Evolutionary conservation across 1,140 invertebrate species (phyloP).

Genomic region (Scaptomyza graminum): DNA sequence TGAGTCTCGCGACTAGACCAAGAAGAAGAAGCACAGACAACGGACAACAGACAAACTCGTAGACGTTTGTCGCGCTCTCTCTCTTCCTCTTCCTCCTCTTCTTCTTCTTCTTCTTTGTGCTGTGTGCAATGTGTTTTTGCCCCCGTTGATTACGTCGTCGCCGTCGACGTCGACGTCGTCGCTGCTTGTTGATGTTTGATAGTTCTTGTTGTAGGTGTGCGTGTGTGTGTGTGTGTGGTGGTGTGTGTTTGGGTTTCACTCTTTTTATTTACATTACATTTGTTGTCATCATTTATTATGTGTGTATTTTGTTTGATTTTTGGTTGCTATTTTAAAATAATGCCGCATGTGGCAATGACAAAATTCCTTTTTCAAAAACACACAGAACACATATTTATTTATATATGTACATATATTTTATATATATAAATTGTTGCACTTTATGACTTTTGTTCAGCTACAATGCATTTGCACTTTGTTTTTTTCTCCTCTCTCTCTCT

Average conservation of each 20-base stretch:
- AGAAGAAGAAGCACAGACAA: constrained; percentile 9
- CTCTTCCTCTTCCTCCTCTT: constrained; percentile 10
- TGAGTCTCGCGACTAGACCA: constrained; percentile 10
- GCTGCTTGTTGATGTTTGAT: constrained; percentile 46
- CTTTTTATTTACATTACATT: constrained; percentile 52
- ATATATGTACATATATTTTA: constrained; percentile 25
- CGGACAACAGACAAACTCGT: constrained; percentile 35
- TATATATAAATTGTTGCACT: constrained; percentile 23
- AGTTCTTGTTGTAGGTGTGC: constrained; percentile 47
- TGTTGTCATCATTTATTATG: constrained; percentile 11
- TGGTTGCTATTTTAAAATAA: constrained; percentile 23
- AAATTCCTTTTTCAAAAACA: constrained; percentile 43
- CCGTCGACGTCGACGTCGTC: constrained; percentile 18
- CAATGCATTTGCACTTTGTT: constrained; percentile 77
- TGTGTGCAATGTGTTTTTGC: constrained; percentile 2
- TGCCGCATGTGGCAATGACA: constrained; percentile 12
- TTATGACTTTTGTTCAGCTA: constrained; percentile 63
- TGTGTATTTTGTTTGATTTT: constrained; percentile 15
- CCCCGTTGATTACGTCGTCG: constrained; percentile 44
- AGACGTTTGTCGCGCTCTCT: constrained; percentile 40
- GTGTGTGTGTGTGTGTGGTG: constrained; percentile 26
- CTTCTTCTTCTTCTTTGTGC: constrained; percentile 21
- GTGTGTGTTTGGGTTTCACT: constrained; percentile 57
- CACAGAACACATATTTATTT: constrained; percentile 43
- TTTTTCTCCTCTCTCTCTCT: constrained; percentile 13